These are phyloP conservation scores for Panthera uncia DNA, from an alignment of 2,113 vertebrate genomes.

Conservation along the genomic window DNA sequence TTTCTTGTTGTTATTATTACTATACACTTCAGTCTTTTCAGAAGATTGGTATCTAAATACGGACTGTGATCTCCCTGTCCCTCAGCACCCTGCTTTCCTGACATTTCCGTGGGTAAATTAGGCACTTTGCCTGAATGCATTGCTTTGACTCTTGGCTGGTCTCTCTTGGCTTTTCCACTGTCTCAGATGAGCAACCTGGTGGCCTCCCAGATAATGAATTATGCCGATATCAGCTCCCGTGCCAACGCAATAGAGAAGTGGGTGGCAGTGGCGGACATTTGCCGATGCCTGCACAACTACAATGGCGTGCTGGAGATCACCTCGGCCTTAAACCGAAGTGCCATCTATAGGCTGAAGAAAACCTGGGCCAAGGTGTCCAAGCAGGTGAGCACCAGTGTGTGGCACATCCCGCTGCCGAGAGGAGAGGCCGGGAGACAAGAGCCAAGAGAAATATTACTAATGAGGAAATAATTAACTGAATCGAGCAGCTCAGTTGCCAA, in stretches of 20 bases:
- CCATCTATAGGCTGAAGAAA: slow-evolving; percentile 98
- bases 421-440: not conserved
- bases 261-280: slow-evolving; percentile 98
- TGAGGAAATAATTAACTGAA: slow-evolving; percentile 29
- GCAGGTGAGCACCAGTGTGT: slow-evolving; percentile 86
- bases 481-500: slow-evolving; percentile 24
- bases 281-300: slow-evolving; percentile 97
- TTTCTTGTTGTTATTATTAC: not conserved
- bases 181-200: slow-evolving; percentile 98
- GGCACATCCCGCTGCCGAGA: not conserved
- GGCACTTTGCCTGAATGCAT: not conserved
- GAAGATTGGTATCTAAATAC: not conserved
- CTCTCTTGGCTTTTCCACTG: slow-evolving; percentile 5
- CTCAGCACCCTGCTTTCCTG: not conserved
- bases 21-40: not conserved
- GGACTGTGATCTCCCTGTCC: fast-evolving
- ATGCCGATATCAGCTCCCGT: slow-evolving; percentile 93
- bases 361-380: slow-evolving; percentile 99
- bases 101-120: not conserved
- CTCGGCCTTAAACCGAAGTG: slow-evolving; percentile 98
- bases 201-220: slow-evolving; percentile 98
- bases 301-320: slow-evolving; percentile 98
- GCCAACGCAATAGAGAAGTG: slow-evolving; percentile 97
- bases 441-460: not conserved
- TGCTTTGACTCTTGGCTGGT: not conserved